Evolutionary conservation across 2,113 vertebrate genomes (phyloP).

Genomic region (Probosciger aterrimus): DNA sequence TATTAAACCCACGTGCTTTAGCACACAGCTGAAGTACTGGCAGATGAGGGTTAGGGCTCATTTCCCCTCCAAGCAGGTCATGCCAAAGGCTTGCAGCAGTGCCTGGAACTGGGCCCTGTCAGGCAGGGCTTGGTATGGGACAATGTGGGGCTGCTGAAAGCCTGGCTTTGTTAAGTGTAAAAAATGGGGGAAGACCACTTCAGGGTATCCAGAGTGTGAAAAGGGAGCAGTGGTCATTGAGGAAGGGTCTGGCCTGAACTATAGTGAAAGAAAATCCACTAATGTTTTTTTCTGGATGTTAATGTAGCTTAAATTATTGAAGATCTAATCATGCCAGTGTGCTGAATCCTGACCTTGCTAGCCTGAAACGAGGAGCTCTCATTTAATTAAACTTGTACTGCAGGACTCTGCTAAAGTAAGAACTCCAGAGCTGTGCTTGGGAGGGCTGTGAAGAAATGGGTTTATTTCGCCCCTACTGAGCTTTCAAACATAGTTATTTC

Average conservation of each 20-base stretch:
- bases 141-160: not conserved
- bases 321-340: not conserved
- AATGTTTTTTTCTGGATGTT: not conserved
- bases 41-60: not conserved
- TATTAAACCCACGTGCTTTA: not conserved
- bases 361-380: not conserved
- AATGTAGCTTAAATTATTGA: constrained; percentile 6
- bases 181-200: not conserved
- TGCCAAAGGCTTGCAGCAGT: not conserved
- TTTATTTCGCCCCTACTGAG: not conserved
- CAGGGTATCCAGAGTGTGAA: not conserved
- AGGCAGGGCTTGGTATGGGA: not conserved
- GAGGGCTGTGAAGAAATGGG: not conserved
- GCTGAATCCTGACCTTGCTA: not conserved
- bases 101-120: not conserved
- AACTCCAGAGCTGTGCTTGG: not conserved
- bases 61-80: not conserved
- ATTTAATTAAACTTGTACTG: not conserved
- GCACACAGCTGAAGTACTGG: not conserved
- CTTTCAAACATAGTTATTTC: not conserved
- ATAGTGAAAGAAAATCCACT: not conserved
- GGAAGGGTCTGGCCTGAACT: not conserved
- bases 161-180: not conserved
- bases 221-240: not conserved
- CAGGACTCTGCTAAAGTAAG: not conserved